phyloP scores from a whole-genome alignment of 2,888 invertebrate species.

The Malthinus flaveolus region DNA sequence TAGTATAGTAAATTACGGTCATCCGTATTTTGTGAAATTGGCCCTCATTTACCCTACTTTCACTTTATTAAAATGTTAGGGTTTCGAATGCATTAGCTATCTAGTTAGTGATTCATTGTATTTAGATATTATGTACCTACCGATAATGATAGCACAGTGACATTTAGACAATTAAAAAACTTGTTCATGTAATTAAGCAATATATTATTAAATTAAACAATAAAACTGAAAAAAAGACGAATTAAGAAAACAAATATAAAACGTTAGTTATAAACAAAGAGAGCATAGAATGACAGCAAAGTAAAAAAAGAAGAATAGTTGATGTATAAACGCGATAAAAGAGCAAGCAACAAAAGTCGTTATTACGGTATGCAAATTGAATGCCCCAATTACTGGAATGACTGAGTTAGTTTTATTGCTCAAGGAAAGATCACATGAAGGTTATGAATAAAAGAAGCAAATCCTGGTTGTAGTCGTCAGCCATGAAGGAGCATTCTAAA shows the following conservation, averaged over 20 bases:
- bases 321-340: conserved; percentile 21
- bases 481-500: conserved; percentile 6
- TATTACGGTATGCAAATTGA: conserved; percentile 40
- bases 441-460: conserved; percentile 32
- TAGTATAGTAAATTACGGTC: too few relatives aligned
- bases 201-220: too few relatives aligned
- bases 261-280: conserved; percentile 1
- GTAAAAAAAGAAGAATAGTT: conserved; percentile 25
- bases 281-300: conserved; percentile 25
- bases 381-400: conserved; percentile 39
- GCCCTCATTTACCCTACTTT: too few relatives aligned
- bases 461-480: conserved; percentile 16
- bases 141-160: too few relatives aligned
- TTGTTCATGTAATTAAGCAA: too few relatives aligned
- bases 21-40: too few relatives aligned
- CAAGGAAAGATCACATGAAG: conserved; percentile 33
- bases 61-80: too few relatives aligned
- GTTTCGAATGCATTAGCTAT: too few relatives aligned
- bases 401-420: conserved; percentile 36
- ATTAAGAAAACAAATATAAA: conserved; percentile 2
- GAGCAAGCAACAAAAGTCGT: conserved; percentile 28
- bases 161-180: too few relatives aligned
- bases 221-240: too few relatives aligned
- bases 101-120: too few relatives aligned
- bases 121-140: too few relatives aligned